These are phyloP conservation scores for Elgaria multicarinata DNA, from an alignment of 2,113 vertebrate genomes.

Conservation along the genomic window DNA sequence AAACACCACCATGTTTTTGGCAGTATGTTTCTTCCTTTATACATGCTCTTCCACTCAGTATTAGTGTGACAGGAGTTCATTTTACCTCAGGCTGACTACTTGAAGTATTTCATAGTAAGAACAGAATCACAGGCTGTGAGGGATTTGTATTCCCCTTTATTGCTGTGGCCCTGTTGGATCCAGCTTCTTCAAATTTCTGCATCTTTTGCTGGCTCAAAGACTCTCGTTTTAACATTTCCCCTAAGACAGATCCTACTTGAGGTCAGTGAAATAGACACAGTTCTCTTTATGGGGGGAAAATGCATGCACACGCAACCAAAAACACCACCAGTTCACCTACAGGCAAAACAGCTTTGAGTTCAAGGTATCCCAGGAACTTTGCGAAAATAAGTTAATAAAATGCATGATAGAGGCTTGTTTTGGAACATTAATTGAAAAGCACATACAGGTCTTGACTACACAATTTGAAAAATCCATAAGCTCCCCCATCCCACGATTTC, in stretches of 20 bases:
- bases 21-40: neutral
- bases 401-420: conserved; percentile 41
- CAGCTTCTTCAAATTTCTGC: conserved; percentile 27
- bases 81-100: neutral
- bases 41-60: neutral
- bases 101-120: neutral
- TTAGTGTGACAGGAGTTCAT: neutral
- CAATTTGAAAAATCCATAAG: neutral
- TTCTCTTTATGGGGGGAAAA: conserved; percentile 48
- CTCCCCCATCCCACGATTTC: neutral
- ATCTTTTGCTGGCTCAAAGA: conserved; percentile 39
- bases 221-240: conserved; percentile 56
- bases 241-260: conserved; percentile 39
- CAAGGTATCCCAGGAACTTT: conserved; percentile 13
- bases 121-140: neutral
- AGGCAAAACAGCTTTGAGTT: conserved; percentile 33
- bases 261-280: conserved; percentile 46
- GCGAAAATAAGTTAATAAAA: conserved; percentile 46
- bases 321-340: conserved; percentile 4
- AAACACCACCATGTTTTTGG: neutral
- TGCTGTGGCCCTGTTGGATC: conserved; percentile 46
- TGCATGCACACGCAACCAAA: neutral
- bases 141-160: conserved; percentile 27
- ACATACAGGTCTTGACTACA: neutral
- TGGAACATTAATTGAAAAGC: conserved; percentile 41